Evolutionary conservation across 30 jellyfish, hydroid and myxozoan species (phyloP).

Genomic region (Aurelia sp.): DNA sequence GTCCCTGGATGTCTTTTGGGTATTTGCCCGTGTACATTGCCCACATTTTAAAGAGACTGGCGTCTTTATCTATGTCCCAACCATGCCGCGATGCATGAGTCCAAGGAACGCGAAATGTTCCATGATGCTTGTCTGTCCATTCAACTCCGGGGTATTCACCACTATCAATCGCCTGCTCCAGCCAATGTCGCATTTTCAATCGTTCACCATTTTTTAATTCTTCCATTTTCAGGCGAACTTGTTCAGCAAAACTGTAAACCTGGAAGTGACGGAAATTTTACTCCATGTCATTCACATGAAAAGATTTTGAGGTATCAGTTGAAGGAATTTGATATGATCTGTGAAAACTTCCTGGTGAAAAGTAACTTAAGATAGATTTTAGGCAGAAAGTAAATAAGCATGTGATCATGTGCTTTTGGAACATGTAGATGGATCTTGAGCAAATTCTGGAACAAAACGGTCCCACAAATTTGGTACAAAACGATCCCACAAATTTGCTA

Average conservation of each 20-base stretch:
- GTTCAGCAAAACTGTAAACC: too few relatives aligned
- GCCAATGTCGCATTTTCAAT: conserved; percentile 85
- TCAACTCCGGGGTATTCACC: conserved; percentile 79
- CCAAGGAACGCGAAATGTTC: conserved; percentile 84
- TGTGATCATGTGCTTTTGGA: too few relatives aligned
- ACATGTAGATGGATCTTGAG: too few relatives aligned
- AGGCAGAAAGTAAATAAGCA: too few relatives aligned
- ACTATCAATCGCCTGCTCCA: conserved; percentile 60
- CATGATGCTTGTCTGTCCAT: conserved; percentile 68
- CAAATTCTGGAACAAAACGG: too few relatives aligned
- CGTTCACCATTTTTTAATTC: conserved; percentile 67
- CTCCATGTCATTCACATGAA: background rate
- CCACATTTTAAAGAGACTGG: conserved; percentile 87
- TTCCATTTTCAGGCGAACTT: background rate
- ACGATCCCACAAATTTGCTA: too few relatives aligned
- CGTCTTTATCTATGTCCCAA: conserved; percentile 82
- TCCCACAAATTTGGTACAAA: too few relatives aligned
- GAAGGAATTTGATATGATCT: too few relatives aligned
- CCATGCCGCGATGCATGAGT: conserved; percentile 97
- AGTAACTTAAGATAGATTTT: too few relatives aligned
- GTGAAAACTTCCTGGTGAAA: too few relatives aligned
- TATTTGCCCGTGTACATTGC: conserved; percentile 90
- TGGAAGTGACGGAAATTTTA: background rate
- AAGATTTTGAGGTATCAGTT: background rate
- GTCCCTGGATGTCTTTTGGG: conserved; percentile 26